These are phyloP conservation scores for Chironomus riparius DNA, from an alignment of 2,888 invertebrate genomes.

Conservation along the genomic window DNA sequence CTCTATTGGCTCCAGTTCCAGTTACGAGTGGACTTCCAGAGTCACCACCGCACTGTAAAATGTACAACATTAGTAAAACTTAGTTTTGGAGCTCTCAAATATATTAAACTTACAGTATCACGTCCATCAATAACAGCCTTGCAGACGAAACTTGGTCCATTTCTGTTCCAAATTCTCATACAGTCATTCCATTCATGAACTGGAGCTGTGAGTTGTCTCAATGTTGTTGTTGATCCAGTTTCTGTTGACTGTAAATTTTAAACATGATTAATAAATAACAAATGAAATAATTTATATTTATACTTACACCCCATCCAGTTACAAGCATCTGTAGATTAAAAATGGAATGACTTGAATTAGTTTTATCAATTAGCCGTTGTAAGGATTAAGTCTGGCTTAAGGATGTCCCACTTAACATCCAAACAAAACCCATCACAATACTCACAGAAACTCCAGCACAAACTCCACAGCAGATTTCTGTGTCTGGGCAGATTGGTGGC, in stretches of 20 bases:
- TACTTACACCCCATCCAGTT: not conserved
- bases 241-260: not conserved
- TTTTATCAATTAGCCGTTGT: no score
- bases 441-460: not conserved
- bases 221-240: not conserved
- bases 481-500: not conserved
- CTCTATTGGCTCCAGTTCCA: not conserved
- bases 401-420: no score
- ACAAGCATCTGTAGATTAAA: not conserved
- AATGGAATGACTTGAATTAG: not conserved
- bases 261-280: no score
- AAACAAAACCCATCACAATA: no score
- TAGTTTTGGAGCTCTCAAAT: no score
- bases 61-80: not conserved
- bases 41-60: not conserved
- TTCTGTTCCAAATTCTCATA: not conserved
- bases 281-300: not conserved
- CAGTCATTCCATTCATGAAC: not conserved
- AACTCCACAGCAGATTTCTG: not conserved
- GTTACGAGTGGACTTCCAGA: not conserved
- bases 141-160: not conserved
- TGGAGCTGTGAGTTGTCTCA: not conserved
- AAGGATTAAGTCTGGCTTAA: no score
- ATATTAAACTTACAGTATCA: not conserved
- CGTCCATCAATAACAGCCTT: not conserved